These are phyloP conservation scores for Alloscopus bannaensis DNA, from an alignment of 2,888 invertebrate genomes.

Conservation along the genomic window DNA sequence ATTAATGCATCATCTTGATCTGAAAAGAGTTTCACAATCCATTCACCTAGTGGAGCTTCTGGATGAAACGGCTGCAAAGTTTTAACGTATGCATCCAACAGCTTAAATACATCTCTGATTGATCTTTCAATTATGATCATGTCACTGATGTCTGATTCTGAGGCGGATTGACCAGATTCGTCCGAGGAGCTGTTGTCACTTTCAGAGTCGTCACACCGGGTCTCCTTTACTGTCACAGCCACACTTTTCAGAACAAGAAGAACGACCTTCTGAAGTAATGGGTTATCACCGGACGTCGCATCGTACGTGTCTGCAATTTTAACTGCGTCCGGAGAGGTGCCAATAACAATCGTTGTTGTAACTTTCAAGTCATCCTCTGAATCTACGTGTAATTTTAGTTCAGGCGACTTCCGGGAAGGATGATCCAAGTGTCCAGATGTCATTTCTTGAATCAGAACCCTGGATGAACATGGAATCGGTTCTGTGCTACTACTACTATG, in stretches of 20 bases:
- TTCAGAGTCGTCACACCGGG: constrained; percentile 79
- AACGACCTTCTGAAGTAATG: constrained; percentile 89
- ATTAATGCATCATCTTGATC: constrained; percentile 94
- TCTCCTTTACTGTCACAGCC: constrained; percentile 92
- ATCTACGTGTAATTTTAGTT: not conserved
- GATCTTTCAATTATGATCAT: constrained; percentile 92
- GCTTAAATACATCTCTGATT: constrained; percentile 85
- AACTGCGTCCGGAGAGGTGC: constrained; percentile 75
- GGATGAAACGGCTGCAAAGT: constrained; percentile 89
- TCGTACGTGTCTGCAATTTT: constrained; percentile 76
- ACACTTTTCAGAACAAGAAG: constrained; percentile 91
- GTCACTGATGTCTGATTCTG: constrained; percentile 86
- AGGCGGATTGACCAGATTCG: constrained; percentile 87
- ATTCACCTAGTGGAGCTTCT: constrained; percentile 90
- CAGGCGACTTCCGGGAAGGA: not conserved
- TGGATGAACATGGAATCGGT: constrained; percentile 55
- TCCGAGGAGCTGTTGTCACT: constrained; percentile 60
- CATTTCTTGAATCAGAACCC: constrained; percentile 8
- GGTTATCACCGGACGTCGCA: constrained; percentile 80
- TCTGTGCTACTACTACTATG: constrained; percentile 27
- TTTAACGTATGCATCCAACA: constrained; percentile 89
- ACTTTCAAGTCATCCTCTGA: constrained; percentile 42
- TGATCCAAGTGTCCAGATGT: not conserved
- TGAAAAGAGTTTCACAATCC: constrained; percentile 90
- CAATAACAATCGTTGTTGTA: constrained; percentile 66